Conservation (phyloP, 2,113 vertebrate genomes). For the Tragelaphus buxtoni region DNA sequence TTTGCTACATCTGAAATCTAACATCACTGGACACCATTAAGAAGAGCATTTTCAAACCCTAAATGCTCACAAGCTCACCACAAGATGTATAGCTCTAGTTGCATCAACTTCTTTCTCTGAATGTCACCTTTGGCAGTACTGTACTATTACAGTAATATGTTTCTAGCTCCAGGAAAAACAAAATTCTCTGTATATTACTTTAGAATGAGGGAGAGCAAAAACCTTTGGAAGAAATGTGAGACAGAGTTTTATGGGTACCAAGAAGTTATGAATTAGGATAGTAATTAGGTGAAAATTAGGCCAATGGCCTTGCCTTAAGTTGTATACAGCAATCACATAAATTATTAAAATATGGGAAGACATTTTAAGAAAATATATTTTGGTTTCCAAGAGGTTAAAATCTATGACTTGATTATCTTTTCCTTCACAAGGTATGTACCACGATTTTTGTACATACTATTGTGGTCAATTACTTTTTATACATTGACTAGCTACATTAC, state of each 20-base stretch:
- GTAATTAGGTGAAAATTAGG: background rate
- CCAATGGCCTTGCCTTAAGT: background rate
- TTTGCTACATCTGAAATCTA: background rate
- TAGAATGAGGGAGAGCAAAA: conserved; percentile 6
- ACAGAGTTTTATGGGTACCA: background rate
- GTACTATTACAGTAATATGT: background rate
- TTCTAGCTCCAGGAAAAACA: background rate
- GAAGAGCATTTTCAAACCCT: background rate
- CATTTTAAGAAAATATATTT: background rate
- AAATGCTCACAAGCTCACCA: background rate
- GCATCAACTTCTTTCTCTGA: background rate
- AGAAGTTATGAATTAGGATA: background rate
- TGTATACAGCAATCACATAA: background rate
- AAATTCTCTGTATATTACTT: background rate
- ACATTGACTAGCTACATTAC: background rate
- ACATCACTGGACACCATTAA: background rate
- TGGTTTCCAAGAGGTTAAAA: background rate
- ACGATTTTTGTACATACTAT: background rate
- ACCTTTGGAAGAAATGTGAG: background rate
- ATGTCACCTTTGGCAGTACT: background rate
- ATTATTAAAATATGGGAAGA: background rate
- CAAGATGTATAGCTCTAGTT: background rate
- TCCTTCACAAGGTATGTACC: background rate
- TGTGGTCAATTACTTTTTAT: background rate
- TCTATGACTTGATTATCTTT: background rate